Conservation (phyloP, 2,888 invertebrate genomes). For the Ectemnius cavifrons region DNA sequence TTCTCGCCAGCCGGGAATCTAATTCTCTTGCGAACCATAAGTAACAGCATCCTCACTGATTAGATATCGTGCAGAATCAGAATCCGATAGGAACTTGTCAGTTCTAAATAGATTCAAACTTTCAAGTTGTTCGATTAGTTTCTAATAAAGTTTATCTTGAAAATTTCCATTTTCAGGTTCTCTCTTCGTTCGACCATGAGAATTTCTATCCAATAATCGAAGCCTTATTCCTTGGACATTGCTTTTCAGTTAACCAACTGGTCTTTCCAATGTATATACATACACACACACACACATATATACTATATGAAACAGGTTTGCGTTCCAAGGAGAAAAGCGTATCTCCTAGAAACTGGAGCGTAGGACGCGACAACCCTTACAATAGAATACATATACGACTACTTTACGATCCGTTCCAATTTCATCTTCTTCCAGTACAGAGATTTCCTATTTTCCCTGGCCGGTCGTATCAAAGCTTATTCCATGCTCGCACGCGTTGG, state of each 20-base stretch:
- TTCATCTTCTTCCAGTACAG: too few species aligned
- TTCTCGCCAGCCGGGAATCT: not conserved
- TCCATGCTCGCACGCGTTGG: too few species aligned
- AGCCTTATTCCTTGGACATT: not conserved
- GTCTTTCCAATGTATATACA: not conserved
- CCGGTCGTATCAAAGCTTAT: too few species aligned
- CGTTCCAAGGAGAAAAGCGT: too few species aligned
- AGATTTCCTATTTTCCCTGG: too few species aligned
- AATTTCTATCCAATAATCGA: not conserved
- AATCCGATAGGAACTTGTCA: not conserved
- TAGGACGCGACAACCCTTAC: too few species aligned
- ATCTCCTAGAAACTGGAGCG: too few species aligned
- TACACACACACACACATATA: too few species aligned
- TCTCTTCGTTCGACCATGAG: not conserved
- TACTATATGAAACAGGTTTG: too few species aligned
- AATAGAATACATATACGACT: too few species aligned
- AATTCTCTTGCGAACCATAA: not conserved
- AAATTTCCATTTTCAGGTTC: not conserved
- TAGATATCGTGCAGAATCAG: not conserved
- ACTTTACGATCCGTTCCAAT: too few species aligned
- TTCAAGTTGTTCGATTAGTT: not conserved
- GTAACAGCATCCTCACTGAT: not conserved
- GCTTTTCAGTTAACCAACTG: not conserved
- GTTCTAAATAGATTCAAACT: not conserved
- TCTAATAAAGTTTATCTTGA: not conserved